Percentiles rank a stretch among this genome's conserved stretches.
phyloP scores from a whole-genome alignment of 2,797 vertebrate species.

The Amphiprion clarkii region DNA sequence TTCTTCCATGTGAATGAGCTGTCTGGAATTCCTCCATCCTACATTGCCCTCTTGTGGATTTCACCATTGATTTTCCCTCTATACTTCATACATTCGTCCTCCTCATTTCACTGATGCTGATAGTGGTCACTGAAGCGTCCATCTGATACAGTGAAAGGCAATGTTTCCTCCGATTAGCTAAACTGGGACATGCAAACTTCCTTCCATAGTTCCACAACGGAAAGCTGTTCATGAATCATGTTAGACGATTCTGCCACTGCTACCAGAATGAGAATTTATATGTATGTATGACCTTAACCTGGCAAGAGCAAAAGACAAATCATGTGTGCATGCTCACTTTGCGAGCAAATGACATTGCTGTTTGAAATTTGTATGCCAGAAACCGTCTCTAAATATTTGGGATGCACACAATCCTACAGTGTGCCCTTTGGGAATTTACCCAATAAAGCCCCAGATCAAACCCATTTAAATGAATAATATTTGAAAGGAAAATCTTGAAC shows the following conservation, averaged over 20 bases:
- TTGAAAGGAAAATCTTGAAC: background rate
- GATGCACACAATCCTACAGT: background rate
- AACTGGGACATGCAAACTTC: no score
- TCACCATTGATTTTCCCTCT: background rate
- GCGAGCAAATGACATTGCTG: no score
- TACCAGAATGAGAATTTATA: no score
- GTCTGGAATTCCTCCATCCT: slow-evolving; percentile 18
- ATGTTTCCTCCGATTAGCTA: background rate
- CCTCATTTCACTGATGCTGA: background rate
- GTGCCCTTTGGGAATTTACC: no score
- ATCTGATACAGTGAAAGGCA: background rate
- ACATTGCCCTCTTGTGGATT: slow-evolving; percentile 63
- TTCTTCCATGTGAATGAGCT: slow-evolving; percentile 3
- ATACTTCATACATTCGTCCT: background rate
- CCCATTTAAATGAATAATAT: background rate
- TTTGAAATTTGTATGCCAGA: no score
- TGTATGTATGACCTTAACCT: no score
- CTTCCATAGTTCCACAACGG: no score
- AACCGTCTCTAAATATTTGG: no score
- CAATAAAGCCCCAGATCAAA: background rate
- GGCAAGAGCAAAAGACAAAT: no score
- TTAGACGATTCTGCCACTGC: background rate
- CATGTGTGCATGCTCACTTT: no score
- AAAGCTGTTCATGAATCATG: no score
- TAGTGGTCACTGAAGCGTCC: background rate